A percentile compares a stretch with the other conserved stretches of the same genome.
phyloP scores from a whole-genome alignment of 1,140 invertebrate species.

The Magallana gigas region DNA sequence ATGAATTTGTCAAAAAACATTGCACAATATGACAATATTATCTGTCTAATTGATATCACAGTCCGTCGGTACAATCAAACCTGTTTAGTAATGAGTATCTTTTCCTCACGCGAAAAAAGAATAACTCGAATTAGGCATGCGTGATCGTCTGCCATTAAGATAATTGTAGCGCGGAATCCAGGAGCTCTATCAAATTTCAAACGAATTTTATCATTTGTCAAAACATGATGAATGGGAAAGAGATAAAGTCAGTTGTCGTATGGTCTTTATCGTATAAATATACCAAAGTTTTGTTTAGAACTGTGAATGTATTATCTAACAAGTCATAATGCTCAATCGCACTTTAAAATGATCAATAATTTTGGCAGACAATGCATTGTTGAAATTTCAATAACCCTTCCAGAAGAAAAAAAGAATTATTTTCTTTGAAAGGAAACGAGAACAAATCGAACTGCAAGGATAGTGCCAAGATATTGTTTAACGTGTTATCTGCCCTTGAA shows the following conservation, averaged over 20 bases:
- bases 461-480: neutral
- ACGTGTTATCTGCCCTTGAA: conserved; percentile 15
- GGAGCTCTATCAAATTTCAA: conserved; percentile 46
- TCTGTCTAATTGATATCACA: conserved; percentile 44
- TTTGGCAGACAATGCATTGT: conserved; percentile 24
- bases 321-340: conserved; percentile 23
- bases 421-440: too few species aligned
- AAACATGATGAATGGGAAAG: conserved; percentile 23
- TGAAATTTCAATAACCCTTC: conserved; percentile 16
- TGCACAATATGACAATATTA: conserved; percentile 47
- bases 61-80: conserved; percentile 22
- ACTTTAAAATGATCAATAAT: conserved; percentile 28
- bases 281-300: conserved; percentile 33
- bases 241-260: conserved; percentile 33
- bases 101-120: conserved; percentile 39
- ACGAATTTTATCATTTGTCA: conserved; percentile 36
- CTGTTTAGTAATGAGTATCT: conserved; percentile 23
- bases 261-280: conserved; percentile 31
- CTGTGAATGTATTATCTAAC: conserved; percentile 34
- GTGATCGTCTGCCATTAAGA: conserved; percentile 21
- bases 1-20: conserved; percentile 42
- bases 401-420: neutral
- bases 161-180: conserved; percentile 23
- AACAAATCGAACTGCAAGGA: neutral
- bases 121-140: conserved; percentile 39